Evolutionary conservation across 2,888 invertebrate species (phyloP), one percentile per base, ranked within the genome.

Genomic region (Drosophila merina): DNA sequence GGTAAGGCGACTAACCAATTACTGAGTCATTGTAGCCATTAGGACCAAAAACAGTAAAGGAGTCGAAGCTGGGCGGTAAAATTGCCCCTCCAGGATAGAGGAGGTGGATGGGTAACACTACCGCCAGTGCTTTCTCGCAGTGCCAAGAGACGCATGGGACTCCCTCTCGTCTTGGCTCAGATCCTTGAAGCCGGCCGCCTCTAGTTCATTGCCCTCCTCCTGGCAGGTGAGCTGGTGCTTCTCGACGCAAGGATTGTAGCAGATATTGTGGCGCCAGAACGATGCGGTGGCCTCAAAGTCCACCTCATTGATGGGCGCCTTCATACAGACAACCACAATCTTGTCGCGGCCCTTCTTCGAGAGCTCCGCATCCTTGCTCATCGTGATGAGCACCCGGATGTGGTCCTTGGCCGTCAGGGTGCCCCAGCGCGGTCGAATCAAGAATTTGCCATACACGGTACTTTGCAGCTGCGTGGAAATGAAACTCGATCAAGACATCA

Each of bases 11-110:
- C 71, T 57, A 59, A 74, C 54, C 87, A 87, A 82, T 82, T 87
- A 82, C 80, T 76, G 79, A 74, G 85, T 76, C 86, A 64, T 68
- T 87, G 70, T 51, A 25, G 25, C 52, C 63, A 63, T 64, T 42
- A 51, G 42, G 14, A 20, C 52, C 7, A 51, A 12, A 33, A 33
- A 42, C 42, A 6, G 42, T 44, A 7, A 14, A 7, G 14, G 40
- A 40, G n/a, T 5, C 10, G 10, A 33, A 4, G 10, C 28, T 14
- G 50, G 14, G 14, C 14, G 14, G 14, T 14, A 14, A 14, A 14
- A 14, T 14, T 14, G 14, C 14, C 14, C 14, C 14, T 14, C 14
- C 14, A 14, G 14, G 14, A 14, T 14, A 14, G 14, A 9, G 12
- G 28, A 20, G 20, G 20, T 20, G 38, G 20, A 2, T 20, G 38